These are phyloP conservation scores for Centruroides vittatus DNA, from an alignment of 1,140 invertebrate species.

Conservation along the genomic window DNA sequence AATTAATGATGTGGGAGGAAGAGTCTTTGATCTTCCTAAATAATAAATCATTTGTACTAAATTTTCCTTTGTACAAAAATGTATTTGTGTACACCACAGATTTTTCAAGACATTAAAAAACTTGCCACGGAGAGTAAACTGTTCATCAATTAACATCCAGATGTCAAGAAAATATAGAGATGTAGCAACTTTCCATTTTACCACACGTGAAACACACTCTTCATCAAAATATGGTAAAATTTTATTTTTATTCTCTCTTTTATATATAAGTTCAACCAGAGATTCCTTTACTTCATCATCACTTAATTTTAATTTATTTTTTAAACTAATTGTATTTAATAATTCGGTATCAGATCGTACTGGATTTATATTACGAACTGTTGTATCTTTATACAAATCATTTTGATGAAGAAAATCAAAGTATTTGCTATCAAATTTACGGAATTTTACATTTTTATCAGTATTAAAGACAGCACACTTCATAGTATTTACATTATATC, in stretches of 20 bases:
- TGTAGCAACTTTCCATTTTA: slow-evolving; percentile 8
- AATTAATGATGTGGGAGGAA: slow-evolving; percentile 1
- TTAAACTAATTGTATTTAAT: no score
- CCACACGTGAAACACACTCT: slow-evolving; percentile 5
- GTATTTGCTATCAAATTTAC: no score
- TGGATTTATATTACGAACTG: no score
- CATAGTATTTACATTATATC: no score
- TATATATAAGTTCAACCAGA: background rate
- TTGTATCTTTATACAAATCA: no score
- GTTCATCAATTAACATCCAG: slow-evolving; percentile 8
- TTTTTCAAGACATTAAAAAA: slow-evolving; percentile 3
- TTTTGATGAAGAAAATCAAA: no score
- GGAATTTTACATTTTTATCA: no score
- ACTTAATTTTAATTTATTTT: slow-evolving; percentile 6
- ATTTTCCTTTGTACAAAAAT: slow-evolving; percentile 6
- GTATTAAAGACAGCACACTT: no score
- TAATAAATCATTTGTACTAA: slow-evolving; percentile 8
- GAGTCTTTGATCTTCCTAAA: slow-evolving; percentile 4
- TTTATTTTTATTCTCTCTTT: background rate
- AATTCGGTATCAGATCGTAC: no score
- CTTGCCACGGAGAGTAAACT: background rate
- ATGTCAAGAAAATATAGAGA: slow-evolving; percentile 8
- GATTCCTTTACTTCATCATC: slow-evolving; percentile 2
- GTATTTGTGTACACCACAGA: slow-evolving; percentile 1
- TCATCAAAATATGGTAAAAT: slow-evolving; percentile 6